Conservation (phyloP, 2,113 vertebrate genomes). For the Poicephalus meyeri region DNA sequence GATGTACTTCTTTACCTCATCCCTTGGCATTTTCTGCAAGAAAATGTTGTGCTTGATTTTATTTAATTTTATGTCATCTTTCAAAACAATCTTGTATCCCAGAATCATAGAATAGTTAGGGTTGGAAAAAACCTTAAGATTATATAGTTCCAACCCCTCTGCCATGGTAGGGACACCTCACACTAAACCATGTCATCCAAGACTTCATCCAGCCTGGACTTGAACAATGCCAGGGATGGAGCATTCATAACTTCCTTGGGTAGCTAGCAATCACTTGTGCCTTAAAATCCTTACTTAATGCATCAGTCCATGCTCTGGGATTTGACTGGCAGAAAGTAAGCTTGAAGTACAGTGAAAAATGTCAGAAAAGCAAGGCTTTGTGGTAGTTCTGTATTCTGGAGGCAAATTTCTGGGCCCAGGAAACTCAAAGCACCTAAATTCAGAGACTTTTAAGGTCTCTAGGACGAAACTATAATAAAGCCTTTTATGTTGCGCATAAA, state of each 20-base stretch:
- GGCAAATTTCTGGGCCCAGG: not conserved
- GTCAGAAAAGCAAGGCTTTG: not conserved
- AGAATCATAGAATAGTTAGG: not conserved
- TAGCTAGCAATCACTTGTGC: not conserved
- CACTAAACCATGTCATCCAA: not conserved
- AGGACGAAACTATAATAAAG: not conserved
- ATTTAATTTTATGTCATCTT: not conserved
- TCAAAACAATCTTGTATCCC: not conserved
- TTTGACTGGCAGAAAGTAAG: not conserved
- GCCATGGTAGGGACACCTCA: not conserved
- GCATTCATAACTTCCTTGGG: not conserved
- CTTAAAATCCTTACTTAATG: not conserved
- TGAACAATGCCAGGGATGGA: not conserved
- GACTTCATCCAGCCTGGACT: not conserved
- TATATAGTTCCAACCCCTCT: not conserved
- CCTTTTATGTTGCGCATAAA: not conserved
- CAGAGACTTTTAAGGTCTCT: not conserved
- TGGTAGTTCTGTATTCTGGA: not conserved
- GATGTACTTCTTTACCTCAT: not conserved
- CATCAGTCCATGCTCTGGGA: not conserved
- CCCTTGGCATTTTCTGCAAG: fast-evolving
- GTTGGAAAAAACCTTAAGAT: not conserved
- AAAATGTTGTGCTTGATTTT: not conserved
- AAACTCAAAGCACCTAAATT: not conserved
- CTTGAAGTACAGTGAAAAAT: not conserved